These are phyloP conservation scores for Epicauta chinensis DNA, from an alignment of 1,140 invertebrate species.

Conservation along the genomic window DNA sequence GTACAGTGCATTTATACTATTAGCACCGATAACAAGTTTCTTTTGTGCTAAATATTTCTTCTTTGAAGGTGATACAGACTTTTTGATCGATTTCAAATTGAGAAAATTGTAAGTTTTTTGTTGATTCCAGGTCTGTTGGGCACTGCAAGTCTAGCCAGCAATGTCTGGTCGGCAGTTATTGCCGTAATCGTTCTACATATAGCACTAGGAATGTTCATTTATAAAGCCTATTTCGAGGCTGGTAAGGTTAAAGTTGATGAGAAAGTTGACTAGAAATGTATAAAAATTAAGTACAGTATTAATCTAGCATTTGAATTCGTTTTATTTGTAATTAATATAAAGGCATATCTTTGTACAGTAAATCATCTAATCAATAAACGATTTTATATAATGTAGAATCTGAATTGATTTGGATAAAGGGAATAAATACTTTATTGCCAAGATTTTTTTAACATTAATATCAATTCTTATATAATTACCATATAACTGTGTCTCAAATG, in stretches of 20 bases:
- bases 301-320: no score
- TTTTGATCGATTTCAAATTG: neutral
- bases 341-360: no score
- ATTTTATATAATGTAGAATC: no score
- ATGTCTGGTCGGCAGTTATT: slow-evolving; percentile 66
- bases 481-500: slow-evolving; percentile 9
- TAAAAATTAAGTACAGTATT: no score
- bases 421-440: no score
- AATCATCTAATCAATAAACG: no score
- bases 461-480: slow-evolving; percentile 12
- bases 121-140: slow-evolving; percentile 46
- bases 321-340: no score
- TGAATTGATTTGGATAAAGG: no score
- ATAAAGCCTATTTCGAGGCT: slow-evolving; percentile 61
- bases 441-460: slow-evolving; percentile 5
- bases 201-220: slow-evolving; percentile 69
- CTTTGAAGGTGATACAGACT: slow-evolving; percentile 47
- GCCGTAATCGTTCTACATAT: slow-evolving; percentile 65
- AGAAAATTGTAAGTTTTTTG: neutral
- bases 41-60: slow-evolving; percentile 52
- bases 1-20: slow-evolving; percentile 57
- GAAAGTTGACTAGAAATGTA: slow-evolving; percentile 30
- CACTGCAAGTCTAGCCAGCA: slow-evolving; percentile 56
- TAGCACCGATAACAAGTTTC: slow-evolving; percentile 55
- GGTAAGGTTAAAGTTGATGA: slow-evolving; percentile 31